A percentile compares a stretch with the other conserved stretches of the same genome.
Evolutionary conservation across 2,797 vertebrate species (phyloP).

Genomic region (Liasis olivaceus): DNA sequence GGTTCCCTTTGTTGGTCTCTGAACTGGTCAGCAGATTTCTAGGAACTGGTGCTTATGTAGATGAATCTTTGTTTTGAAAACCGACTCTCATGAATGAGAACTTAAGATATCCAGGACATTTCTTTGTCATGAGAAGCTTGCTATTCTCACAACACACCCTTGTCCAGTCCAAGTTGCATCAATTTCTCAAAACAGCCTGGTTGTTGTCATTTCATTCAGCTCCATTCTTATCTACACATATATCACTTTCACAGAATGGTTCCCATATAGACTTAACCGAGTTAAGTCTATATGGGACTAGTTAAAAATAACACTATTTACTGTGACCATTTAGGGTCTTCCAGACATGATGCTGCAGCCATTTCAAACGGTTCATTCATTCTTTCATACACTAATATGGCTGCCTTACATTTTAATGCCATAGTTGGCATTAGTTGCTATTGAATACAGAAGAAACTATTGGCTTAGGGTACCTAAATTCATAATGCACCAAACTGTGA

Average conservation of each 20-base stretch:
- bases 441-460: neutral
- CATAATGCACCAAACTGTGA: neutral
- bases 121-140: neutral
- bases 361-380: neutral
- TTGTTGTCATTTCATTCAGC: neutral
- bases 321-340: neutral
- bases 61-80: neutral
- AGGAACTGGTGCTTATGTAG: neutral
- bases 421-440: neutral
- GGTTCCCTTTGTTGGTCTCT: neutral
- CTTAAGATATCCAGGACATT: neutral
- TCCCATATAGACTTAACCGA: neutral
- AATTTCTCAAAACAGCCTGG: no score
- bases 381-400: neutral
- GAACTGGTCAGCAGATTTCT: neutral
- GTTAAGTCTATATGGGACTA: no score
- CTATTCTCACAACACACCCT: neutral
- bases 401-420: neutral
- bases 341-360: neutral
- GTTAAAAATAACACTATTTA: neutral
- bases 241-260: neutral
- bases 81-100: neutral
- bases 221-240: neutral
- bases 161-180: no score
- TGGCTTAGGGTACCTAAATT: neutral